A percentile compares a stretch with the other conserved stretches of the same genome.
These are phyloP conservation scores for Hydrotaea cyrtoneurina DNA, from an alignment of 2,888 invertebrate genomes.

Conservation along the genomic window DNA sequence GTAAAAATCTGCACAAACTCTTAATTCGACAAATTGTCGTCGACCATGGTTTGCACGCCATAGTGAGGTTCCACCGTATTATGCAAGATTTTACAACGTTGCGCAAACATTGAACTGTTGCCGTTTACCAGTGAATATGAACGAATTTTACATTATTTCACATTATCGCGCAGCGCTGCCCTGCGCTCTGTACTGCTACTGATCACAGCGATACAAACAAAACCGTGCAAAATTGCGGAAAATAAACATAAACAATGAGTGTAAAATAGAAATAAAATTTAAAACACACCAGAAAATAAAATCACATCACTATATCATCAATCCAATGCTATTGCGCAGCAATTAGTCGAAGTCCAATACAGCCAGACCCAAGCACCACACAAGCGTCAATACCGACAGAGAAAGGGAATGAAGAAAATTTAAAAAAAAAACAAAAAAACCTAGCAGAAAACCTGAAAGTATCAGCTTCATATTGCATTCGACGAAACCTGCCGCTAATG, in stretches of 20 bases:
- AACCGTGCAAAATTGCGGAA: background rate
- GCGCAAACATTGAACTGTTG: background rate
- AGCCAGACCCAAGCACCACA: background rate
- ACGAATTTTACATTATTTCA: background rate
- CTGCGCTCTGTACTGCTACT: background rate
- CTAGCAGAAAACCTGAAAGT: background rate
- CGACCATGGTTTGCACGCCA: background rate
- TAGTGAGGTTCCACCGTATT: too few species aligned
- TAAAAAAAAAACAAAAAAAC: background rate
- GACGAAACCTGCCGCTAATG: background rate
- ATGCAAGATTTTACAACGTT: background rate
- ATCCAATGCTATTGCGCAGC: background rate
- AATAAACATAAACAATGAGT: background rate
- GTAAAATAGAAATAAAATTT: background rate
- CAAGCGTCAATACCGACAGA: too few species aligned
- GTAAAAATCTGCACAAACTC: too few species aligned
- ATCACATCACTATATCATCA: background rate
- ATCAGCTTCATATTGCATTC: too few species aligned
- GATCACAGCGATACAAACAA: constrained; percentile 1
- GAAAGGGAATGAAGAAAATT: background rate
- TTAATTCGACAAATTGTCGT: too few species aligned
- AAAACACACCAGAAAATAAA: background rate
- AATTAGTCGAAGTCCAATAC: background rate
- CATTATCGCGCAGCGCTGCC: background rate
- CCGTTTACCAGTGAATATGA: background rate